Conservation (phyloP, 2,888 invertebrate genomes). For the Drosophila tripunctata region DNA sequence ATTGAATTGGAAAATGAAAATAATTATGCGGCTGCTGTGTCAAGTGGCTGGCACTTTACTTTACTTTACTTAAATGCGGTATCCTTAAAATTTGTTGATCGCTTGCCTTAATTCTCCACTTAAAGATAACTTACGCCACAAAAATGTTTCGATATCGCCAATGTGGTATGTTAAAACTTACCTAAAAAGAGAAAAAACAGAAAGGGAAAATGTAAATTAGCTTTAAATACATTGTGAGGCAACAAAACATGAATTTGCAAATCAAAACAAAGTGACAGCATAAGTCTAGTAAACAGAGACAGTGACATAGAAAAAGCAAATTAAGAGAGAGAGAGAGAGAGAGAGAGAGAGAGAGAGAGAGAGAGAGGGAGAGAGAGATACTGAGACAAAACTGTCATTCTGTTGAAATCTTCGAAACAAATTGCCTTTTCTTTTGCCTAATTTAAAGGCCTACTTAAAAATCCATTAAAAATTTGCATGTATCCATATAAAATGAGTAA, state of each 20-base stretch:
- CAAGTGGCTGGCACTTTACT: slow-evolving; percentile 50
- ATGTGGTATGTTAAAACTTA: slow-evolving; percentile 54
- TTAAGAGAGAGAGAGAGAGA: background rate
- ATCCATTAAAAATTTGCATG: slow-evolving; percentile 82
- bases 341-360: background rate
- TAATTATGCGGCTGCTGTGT: slow-evolving; percentile 63
- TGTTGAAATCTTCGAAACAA: slow-evolving; percentile 70
- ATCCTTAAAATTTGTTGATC: slow-evolving; percentile 18
- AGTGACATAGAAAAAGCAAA: background rate
- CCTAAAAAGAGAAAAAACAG: slow-evolving; percentile 58
- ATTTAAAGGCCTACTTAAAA: slow-evolving; percentile 80
- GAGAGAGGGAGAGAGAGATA: background rate
- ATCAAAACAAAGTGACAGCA: slow-evolving; percentile 36
- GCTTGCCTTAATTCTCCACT: slow-evolving; percentile 10
- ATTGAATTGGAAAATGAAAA: slow-evolving; percentile 73
- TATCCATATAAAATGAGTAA: slow-evolving; percentile 58
- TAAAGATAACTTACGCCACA: slow-evolving; percentile 32
- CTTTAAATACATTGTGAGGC: slow-evolving; percentile 62
- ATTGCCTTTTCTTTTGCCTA: slow-evolving; percentile 71
- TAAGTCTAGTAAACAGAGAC: slow-evolving; percentile 20
- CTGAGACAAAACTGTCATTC: slow-evolving; percentile 21
- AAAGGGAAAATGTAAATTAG: slow-evolving; percentile 47
- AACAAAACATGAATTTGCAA: slow-evolving; percentile 37
- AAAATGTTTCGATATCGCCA: background rate
- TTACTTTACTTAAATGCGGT: slow-evolving; percentile 36